Conservation (phyloP, 2,888 invertebrate genomes). For the Hedychridium roseum region DNA sequence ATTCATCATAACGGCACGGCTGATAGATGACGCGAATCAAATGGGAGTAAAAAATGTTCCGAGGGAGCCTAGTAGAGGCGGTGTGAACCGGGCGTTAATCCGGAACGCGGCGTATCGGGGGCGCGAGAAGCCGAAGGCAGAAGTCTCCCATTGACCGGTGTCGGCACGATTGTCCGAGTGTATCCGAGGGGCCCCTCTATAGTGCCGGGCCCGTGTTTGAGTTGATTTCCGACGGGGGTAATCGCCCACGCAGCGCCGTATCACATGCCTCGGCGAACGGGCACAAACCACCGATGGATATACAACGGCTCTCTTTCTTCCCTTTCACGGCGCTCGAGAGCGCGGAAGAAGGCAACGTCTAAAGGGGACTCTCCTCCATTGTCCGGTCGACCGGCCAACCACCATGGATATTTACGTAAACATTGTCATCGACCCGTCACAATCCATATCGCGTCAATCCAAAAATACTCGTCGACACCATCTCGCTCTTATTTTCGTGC, state of each 20-base stretch:
- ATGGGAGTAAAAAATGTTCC: too few species aligned
- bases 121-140: slow-evolving; percentile 34
- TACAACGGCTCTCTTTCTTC: slow-evolving; percentile 6
- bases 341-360: slow-evolving; percentile 29
- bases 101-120: slow-evolving; percentile 36
- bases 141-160: slow-evolving; percentile 17
- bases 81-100: slow-evolving; percentile 38
- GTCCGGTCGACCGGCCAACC: not conserved
- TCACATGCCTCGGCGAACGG: slow-evolving; percentile 18
- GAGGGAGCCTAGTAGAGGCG: slow-evolving; percentile 18
- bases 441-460: too few species aligned
- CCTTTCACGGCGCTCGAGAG: slow-evolving; percentile 19
- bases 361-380: slow-evolving; percentile 2
- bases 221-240: slow-evolving; percentile 28
- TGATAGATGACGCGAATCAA: too few species aligned
- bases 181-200: slow-evolving; percentile 6
- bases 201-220: slow-evolving; percentile 22
- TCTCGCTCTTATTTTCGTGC: too few species aligned
- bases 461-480: too few species aligned
- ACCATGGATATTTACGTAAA: too few species aligned
- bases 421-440: too few species aligned
- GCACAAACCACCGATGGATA: slow-evolving; percentile 16
- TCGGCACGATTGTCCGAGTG: slow-evolving; percentile 19
- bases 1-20: too few species aligned
- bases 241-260: slow-evolving; percentile 28